Evolutionary conservation across 2,113 vertebrate species (phyloP).

Genomic region (Neogale vison): DNA sequence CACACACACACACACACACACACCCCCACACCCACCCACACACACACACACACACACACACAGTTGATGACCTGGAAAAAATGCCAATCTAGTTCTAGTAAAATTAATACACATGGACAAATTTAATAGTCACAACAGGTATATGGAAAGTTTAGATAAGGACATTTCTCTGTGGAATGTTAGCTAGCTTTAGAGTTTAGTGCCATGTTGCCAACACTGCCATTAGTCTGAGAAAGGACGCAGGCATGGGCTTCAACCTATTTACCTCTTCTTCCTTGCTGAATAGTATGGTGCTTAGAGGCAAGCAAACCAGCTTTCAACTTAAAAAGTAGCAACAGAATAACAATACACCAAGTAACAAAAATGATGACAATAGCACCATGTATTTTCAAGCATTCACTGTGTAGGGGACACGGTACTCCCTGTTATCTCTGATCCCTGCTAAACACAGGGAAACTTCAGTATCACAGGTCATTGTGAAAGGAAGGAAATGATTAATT

Average conservation of each 20-base stretch:
- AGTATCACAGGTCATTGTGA: neutral
- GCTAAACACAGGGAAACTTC: neutral
- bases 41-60: too few relatives aligned
- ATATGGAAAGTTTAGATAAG: neutral
- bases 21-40: too few relatives aligned
- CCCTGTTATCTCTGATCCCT: too few relatives aligned
- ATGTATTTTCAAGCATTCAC: neutral
- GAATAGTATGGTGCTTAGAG: neutral
- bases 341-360: neutral
- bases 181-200: neutral
- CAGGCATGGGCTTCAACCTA: neutral
- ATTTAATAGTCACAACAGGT: neutral
- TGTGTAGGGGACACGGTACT: neutral
- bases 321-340: neutral
- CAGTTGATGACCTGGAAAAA: neutral
- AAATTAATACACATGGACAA: neutral
- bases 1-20: too few relatives aligned
- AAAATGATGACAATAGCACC: neutral
- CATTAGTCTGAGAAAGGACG: neutral
- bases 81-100: neutral
- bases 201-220: fast-evolving
- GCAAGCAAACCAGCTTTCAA: neutral
- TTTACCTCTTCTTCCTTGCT: neutral
- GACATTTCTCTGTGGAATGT: neutral
- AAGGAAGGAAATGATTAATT: neutral